phyloP scores from a whole-genome alignment of 2,797 vertebrate genomes.

The Meriones psammophilus region DNA sequence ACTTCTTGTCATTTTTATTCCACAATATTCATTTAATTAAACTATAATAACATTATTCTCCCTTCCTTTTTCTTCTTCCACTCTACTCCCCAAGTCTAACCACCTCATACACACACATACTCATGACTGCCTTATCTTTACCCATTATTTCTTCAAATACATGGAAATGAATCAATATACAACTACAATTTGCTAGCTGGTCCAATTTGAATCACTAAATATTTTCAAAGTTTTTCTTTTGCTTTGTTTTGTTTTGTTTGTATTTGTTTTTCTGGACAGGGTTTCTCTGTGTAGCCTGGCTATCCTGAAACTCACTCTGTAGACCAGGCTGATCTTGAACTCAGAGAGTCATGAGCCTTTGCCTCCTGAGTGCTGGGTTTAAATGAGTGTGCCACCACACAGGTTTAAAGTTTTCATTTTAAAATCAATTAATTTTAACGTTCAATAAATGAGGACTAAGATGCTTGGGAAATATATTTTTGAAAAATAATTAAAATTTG shows the following conservation, averaged over 20 bases:
- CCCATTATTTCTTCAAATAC: background rate
- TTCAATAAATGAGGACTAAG: background rate
- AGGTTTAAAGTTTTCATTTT: background rate
- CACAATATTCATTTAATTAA: background rate
- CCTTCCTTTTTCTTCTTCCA: background rate
- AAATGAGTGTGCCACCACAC: background rate
- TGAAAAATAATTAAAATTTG: constrained; percentile 36
- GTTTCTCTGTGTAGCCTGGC: background rate
- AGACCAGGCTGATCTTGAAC: background rate
- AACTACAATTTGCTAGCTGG: too few relatives aligned
- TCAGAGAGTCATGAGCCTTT: background rate
- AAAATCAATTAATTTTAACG: constrained; percentile 8
- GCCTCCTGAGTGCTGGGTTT: background rate
- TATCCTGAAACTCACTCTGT: too few relatives aligned
- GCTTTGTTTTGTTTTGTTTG: background rate
- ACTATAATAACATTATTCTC: background rate
- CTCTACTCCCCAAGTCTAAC: background rate
- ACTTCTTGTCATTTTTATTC: background rate
- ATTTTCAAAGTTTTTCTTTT: background rate
- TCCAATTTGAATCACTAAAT: constrained; percentile 11
- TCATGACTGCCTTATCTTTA: too few relatives aligned
- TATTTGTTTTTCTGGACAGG: background rate
- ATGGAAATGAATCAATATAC: background rate
- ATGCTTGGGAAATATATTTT: constrained; percentile 8
- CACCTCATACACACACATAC: background rate